phyloP scores from a whole-genome alignment of 1,140 invertebrate genomes.

The Drepana arcuata region DNA sequence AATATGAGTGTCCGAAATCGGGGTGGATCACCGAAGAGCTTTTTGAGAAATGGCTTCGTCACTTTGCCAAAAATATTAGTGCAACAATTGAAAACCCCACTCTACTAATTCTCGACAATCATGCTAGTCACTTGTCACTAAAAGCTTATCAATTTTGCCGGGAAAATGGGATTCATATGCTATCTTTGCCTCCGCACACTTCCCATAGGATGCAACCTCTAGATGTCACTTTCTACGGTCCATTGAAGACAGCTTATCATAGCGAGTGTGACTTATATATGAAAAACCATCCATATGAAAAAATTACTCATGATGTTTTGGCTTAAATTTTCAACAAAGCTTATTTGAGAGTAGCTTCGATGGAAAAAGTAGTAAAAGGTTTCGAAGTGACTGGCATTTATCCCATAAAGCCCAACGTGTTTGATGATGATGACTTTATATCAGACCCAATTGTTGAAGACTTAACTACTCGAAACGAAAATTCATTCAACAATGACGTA shows the following conservation, averaged over 20 bases:
- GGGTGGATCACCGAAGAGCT: constrained; percentile 42
- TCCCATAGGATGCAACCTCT: constrained; percentile 65
- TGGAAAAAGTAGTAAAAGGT: constrained; percentile 24
- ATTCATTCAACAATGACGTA: constrained; percentile 10
- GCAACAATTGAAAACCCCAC: not conserved
- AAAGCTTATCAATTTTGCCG: constrained; percentile 35
- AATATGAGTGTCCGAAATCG: constrained; percentile 24
- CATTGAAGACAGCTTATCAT: constrained; percentile 57
- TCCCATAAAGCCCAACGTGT: constrained; percentile 21
- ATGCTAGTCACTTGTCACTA: constrained; percentile 44
- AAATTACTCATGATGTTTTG: constrained; percentile 40
- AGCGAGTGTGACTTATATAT: constrained; percentile 40
- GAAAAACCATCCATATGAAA: constrained; percentile 20
- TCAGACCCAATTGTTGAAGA: constrained; percentile 12
- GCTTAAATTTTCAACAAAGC: constrained; percentile 40
- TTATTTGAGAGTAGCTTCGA: constrained; percentile 26
- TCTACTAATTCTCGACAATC: constrained; percentile 12
- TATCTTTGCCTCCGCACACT: constrained; percentile 66
- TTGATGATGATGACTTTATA: constrained; percentile 22
- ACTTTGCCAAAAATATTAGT: constrained; percentile 17
- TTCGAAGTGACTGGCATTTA: constrained; percentile 24
- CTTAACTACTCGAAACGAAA: constrained; percentile 5
- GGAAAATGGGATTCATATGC: constrained; percentile 38
- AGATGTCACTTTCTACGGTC: constrained; percentile 53
- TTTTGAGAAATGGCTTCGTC: constrained; percentile 36